These are phyloP conservation scores for Omphaloscelis lunosa DNA, from an alignment of 2,888 invertebrate genomes.

Conservation along the genomic window DNA sequence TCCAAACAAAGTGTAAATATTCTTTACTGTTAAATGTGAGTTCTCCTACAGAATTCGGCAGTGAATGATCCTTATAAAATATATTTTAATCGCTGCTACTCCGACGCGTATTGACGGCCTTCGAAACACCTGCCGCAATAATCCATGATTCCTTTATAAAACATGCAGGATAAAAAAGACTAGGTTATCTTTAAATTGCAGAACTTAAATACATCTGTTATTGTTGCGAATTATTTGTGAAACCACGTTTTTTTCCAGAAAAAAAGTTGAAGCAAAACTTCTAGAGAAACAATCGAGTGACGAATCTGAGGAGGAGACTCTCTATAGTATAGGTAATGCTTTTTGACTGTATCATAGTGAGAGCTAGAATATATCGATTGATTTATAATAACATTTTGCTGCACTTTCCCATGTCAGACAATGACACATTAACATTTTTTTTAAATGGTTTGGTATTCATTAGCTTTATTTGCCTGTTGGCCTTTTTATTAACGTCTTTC, in stretches of 20 bases:
- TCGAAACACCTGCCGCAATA: neutral
- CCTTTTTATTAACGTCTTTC: neutral
- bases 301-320: conserved; percentile 88
- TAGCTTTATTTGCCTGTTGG: neutral
- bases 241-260: conserved; percentile 76
- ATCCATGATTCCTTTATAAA: neutral
- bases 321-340: conserved; percentile 84
- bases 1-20: neutral
- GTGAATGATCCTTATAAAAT: neutral
- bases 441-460: neutral
- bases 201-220: neutral
- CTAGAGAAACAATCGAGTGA: conserved; percentile 89
- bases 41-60: neutral
- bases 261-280: conserved; percentile 90
- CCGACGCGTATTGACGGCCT: neutral
- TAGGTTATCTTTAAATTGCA: neutral
- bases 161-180: neutral
- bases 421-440: neutral
- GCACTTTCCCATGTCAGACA: neutral
- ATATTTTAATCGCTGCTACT: neutral
- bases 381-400: neutral
- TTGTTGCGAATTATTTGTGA: neutral
- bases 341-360: neutral
- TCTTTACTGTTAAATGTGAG: neutral
- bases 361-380: neutral